phyloP scores from a whole-genome alignment of 2,888 invertebrate species.

The Lochmaea crataegi region DNA sequence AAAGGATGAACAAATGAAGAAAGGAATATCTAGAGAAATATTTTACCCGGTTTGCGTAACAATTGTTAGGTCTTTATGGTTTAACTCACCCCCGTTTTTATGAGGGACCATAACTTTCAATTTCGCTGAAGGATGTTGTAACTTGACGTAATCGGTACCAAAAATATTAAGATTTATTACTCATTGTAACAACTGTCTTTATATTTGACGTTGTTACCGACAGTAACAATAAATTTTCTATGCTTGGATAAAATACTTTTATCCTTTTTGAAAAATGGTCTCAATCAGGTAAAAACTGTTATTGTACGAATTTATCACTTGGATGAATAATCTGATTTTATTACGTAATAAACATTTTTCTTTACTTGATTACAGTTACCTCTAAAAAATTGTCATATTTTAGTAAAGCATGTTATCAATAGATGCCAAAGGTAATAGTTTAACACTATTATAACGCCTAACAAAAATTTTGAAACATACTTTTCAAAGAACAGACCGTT shows the following conservation, averaged over 20 bases:
- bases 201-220: conserved; percentile 2
- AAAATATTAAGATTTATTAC: conserved; percentile 22
- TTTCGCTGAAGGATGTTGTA: conserved; percentile 25
- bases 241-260: not conserved
- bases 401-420: no score
- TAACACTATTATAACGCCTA: no score
- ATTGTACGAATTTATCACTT: not conserved
- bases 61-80: conserved; percentile 27
- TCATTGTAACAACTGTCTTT: conserved; percentile 1
- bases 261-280: not conserved
- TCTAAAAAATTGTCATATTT: no score
- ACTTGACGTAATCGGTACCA: conserved; percentile 20
- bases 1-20: conserved; percentile 7
- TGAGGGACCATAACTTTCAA: conserved; percentile 36
- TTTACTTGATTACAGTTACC: no score
- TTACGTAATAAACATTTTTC: no score
- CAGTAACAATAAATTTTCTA: conserved; percentile 6
- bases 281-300: conserved; percentile 13
- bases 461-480: no score
- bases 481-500: no score
- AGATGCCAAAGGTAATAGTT: no score
- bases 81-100: conserved; percentile 30
- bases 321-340: no score
- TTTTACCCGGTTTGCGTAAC: conserved; percentile 24
- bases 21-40: conserved; percentile 3